Base-by-base conservation (phyloP, 2,797 vertebrate species). In the Gymnopithys bicolor region DNA sequence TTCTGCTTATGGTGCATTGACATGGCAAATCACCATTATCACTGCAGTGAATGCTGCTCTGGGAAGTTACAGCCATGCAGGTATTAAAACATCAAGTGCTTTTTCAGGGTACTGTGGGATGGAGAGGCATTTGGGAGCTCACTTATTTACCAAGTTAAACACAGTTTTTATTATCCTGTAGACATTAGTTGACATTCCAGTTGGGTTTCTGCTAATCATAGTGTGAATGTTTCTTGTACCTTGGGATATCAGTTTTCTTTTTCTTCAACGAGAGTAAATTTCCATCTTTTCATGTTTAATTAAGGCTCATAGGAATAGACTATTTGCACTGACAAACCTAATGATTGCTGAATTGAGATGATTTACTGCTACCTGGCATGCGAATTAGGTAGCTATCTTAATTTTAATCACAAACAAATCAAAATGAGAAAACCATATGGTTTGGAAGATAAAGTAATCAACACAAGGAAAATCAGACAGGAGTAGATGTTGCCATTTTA, bases 241-340 rank as follows among this genome's bases (percentile, higher is more conserved):
- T 80, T 94, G 89, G 88, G 96, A 86, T 94, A 91, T 85, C 87
- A 94, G 48, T 56, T 83, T 93, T 43, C 35, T 82, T 94, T 94
- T 93, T 81, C 70, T 62, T 91, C 92, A 96, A 46, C 78, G 63
- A 94, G 70, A 95, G 63, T 55, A 93, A 88, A 90, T 89, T 95
- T 93, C 52, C 73, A 79, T 89, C 77, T 95, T 89, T 95, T 75
- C 35, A 32, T 74, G 45, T 92, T 84, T 95, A 96, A 97, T 95
- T 96, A 89, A 93, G 67, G 66, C 93, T 95, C 79, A 74, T 19
- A 89, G 91, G 93, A 93, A 91, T 94, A 96, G 90, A 48, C 60
- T 93, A 7, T 95, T 97, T 94, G 87, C 77, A 87, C 67, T 13
- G 41, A 95, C 68, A 93, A 91, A 95, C 60, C 37, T 55, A 76